Base-by-base conservation (phyloP, 2,797 vertebrate genomes). In the Ptychadena robeensis region DNA sequence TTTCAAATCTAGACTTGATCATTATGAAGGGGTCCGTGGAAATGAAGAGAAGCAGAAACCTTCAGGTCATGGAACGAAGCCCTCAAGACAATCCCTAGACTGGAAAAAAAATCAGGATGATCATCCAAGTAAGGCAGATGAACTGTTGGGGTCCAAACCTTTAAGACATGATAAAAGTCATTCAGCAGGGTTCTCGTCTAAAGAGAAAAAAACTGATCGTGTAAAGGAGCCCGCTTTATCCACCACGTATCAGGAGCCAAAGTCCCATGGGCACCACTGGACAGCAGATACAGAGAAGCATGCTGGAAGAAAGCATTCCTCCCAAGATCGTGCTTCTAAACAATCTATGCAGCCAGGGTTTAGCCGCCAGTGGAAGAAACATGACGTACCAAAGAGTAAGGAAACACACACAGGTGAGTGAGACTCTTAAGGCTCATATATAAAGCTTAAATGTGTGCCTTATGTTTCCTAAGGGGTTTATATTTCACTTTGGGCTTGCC, bases 361-460 rank as follows among this genome's bases (percentile, higher is more conserved):
- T 83, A 93, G 91, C 18, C 88, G 89, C 0, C 91, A 89, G 72
- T 95, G 90, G 86, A 94, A 93, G 85, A 97, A 91, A 86, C 93
- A 92, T 66, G 94, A 94, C 78, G 77, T 95, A 64, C 95, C 96
- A 72, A 96, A 97, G 92, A 97, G 94, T 93, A 97, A 97, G 85
- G 97, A 99, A 92, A 97, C 97, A 0, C 97, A 99, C 85, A 99
- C 97, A 88, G 97, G 98, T 98, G 86, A 88, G 86, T n/a, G 79
- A 4, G 11, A 9, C 30, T 64, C 18, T 38, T 14, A 73, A 28
- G 34, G 9, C n/a, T 37, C 4, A 11, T 11, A 37, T 69, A 14
- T 6, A 2, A 0, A 11, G 15, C 14, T 37, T 38, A 11, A 38
- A 10, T 38, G 22, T n/a, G 11, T 7, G 37, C 28, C 68, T 27